These are phyloP conservation scores for Brienomyrus brachyistius DNA, from an alignment of 2,113 vertebrate species.

Conservation along the genomic window DNA sequence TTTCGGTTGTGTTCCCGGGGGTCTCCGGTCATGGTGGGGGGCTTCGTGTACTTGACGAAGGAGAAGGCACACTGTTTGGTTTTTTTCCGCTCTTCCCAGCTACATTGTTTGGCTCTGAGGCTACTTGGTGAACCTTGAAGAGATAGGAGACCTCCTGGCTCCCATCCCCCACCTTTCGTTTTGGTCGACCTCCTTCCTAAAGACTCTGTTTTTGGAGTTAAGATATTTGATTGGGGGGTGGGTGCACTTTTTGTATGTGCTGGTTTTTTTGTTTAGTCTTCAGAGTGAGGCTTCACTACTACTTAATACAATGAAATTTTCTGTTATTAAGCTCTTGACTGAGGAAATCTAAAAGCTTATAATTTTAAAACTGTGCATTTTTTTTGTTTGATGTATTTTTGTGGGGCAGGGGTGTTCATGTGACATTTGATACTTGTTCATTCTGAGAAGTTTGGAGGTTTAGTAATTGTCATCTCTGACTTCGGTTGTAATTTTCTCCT, in stretches of 20 bases:
- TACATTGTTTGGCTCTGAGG: conserved; percentile 40
- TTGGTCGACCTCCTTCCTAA: conserved; percentile 27
- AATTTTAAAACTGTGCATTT: background rate
- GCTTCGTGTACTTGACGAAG: conserved; percentile 21
- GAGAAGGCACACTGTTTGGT: background rate
- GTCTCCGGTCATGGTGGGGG: background rate
- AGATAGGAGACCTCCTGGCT: conserved; percentile 33
- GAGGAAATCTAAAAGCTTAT: background rate
- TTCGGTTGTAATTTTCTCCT: background rate
- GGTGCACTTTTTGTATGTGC: background rate
- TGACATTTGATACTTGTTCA: background rate
- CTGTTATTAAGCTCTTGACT: background rate
- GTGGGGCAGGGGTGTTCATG: background rate
- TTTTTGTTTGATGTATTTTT: background rate
- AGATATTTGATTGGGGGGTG: background rate
- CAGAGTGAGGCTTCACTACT: background rate
- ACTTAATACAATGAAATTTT: background rate
- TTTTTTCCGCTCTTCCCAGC: conserved; percentile 8
- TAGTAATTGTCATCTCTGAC: background rate
- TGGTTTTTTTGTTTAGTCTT: background rate
- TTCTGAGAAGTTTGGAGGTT: background rate
- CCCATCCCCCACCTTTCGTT: conserved; percentile 16
- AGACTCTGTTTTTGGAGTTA: conserved; percentile 24
- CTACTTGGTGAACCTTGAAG: conserved; percentile 42
- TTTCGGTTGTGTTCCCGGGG: conserved; percentile 20